Base-by-base conservation (phyloP, 2,113 vertebrate genomes). In the Chelonoidis abingdonii region DNA sequence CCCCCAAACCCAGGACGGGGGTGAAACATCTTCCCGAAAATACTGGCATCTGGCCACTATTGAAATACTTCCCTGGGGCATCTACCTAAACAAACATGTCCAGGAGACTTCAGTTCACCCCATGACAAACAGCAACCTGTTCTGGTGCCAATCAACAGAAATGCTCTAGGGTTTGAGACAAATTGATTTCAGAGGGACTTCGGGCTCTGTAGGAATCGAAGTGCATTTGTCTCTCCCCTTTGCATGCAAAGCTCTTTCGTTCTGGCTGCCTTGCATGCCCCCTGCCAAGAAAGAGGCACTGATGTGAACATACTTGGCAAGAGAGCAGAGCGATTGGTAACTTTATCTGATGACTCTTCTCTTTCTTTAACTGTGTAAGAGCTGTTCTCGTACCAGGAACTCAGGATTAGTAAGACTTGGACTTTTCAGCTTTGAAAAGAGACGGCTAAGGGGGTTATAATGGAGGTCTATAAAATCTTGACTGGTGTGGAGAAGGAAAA, bases 251-350 rank as follows among this genome's bases (percentile, higher is more conserved):
- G 95, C 96, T 88, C 96, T 94, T 96, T 91, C 91, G 96, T 94
- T 92, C 89, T 93, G 3, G 79, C 96, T 91, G 94, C 94, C 91
- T 44, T 13, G 12, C 22, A 14, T 47, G 13, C 75, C 75, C 72
- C 90, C 56, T 76, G 97, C 96, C 96, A 97, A 96, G 94, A 97
- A 97, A 95, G 96, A 95, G 97, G 95, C 94, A 95, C 79, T 85
- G 11, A 93, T 24, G 88, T 92, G 95, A 96, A 92, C 88, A 96
- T 57, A 29, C 81, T 97, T 97, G 95, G 95, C 96, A 94, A 80
- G 88, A 80, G 62, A 94, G 83, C 7, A 1, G 95, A 87, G 82
- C 59, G 90, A 87, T 96, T 96, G 96, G 93, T 92, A 96, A 95
- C 83, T 97, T 95, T 88, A 95, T 95, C 96, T 96, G 86, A 90